Conservation (phyloP, 2,797 vertebrate genomes). For the Chiloscyllium punctatum region DNA sequence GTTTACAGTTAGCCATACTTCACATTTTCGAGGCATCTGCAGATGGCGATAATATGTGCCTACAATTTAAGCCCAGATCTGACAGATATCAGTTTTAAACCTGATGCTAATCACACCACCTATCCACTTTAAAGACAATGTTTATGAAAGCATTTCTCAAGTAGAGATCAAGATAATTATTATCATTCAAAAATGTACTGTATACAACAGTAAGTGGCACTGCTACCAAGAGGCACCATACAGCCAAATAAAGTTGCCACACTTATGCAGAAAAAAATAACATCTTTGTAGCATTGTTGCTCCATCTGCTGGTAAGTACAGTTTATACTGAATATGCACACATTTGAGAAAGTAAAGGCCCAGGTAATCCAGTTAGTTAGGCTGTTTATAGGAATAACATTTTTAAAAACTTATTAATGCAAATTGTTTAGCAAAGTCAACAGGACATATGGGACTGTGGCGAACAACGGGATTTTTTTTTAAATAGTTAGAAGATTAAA, state of each 20-base stretch:
- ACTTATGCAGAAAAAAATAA: not conserved
- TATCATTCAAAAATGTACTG: not conserved
- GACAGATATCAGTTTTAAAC: not conserved
- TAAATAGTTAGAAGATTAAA: not conserved
- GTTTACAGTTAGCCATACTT: not conserved
- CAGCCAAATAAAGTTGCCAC: not conserved
- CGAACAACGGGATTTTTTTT: not conserved
- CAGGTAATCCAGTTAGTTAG: not conserved
- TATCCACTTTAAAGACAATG: not conserved
- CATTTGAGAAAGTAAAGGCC: not conserved
- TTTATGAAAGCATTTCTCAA: not conserved
- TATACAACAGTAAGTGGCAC: not conserved
- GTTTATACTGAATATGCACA: not conserved
- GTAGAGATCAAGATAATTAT: not conserved
- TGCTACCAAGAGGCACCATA: not conserved
- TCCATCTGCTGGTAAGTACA: constrained; percentile 18
- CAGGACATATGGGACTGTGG: not conserved
- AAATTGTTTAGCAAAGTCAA: not conserved
- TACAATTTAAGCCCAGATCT: not conserved
- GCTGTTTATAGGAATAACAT: not conserved
- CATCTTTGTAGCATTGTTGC: not conserved
- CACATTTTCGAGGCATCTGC: not conserved
- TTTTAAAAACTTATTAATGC: not conserved
- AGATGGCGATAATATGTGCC: not conserved
- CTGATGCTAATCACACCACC: not conserved